A percentile compares a stretch with the other conserved stretches of the same genome.
phyloP scores from a whole-genome alignment of 2,113 vertebrate species.

The Poecile atricapillus region DNA sequence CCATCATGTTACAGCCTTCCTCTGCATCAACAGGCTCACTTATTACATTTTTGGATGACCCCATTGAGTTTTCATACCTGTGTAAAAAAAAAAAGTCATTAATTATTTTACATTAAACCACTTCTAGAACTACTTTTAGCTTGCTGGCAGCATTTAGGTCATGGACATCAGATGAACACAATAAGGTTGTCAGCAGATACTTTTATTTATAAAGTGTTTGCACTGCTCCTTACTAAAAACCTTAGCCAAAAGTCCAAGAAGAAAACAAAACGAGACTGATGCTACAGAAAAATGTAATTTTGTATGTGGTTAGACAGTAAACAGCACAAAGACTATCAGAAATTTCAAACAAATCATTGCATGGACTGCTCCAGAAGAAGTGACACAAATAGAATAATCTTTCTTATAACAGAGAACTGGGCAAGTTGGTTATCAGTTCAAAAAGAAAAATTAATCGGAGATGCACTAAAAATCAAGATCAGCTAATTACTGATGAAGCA shows the following conservation, averaged over 20 bases:
- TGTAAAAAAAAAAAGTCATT: slow-evolving; percentile 55
- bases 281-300: not conserved
- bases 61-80: slow-evolving; percentile 70
- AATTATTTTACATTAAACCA: not conserved
- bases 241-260: not conserved
- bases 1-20: slow-evolving; percentile 67
- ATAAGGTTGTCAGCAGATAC: not conserved
- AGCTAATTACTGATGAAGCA: not conserved
- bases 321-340: not conserved
- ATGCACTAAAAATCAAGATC: not conserved
- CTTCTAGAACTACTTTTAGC: not conserved
- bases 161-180: not conserved
- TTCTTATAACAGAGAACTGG: not conserved
- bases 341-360: not conserved
- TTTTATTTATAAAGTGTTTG: not conserved
- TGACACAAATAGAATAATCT: not conserved
- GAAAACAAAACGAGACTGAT: not conserved
- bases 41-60: slow-evolving; percentile 55
- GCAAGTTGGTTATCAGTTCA: not conserved
- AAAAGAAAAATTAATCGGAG: not conserved
- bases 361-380: not conserved
- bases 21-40: slow-evolving; percentile 58
- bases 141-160: not conserved
- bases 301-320: not conserved
- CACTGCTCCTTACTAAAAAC: not conserved